These are phyloP conservation scores for Mirza zaza DNA, from an alignment of 2,113 vertebrate species.

Conservation along the genomic window DNA sequence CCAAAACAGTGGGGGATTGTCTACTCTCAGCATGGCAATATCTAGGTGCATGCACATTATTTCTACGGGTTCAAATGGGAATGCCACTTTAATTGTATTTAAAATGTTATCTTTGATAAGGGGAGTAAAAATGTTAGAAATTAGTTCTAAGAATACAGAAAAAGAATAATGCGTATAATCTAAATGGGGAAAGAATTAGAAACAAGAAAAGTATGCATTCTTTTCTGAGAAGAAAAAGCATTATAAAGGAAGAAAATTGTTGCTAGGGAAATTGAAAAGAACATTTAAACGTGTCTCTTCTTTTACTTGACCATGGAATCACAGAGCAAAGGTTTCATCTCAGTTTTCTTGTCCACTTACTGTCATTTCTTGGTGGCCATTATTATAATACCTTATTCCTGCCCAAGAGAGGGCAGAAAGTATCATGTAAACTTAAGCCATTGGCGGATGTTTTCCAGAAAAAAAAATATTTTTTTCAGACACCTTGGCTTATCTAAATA, in stretches of 20 bases:
- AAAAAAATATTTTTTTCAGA: background rate
- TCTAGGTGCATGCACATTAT: conserved; percentile 32
- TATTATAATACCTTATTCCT: background rate
- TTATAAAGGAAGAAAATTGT: conserved; percentile 12
- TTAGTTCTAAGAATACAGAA: background rate
- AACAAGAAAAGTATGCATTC: background rate
- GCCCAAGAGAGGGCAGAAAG: background rate
- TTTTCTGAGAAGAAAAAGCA: conserved; percentile 33
- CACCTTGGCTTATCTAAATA: background rate
- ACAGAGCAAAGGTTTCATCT: background rate
- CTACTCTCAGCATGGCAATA: conserved; percentile 54
- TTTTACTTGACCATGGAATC: background rate
- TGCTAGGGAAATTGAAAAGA: conserved; percentile 42
- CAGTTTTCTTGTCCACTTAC: background rate
- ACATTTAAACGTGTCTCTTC: conserved; percentile 6
- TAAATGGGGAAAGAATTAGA: background rate
- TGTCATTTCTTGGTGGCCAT: background rate
- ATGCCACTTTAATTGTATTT: conserved; percentile 67
- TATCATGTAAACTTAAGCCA: background rate
- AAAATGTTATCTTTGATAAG: conserved; percentile 54
- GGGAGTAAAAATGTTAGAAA: conserved; percentile 42
- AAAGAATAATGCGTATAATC: background rate
- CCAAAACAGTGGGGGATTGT: conserved; percentile 59
- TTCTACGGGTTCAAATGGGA: conserved; percentile 50
- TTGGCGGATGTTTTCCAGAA: background rate